Conservation (phyloP, 2,113 vertebrate species). For the Ochotona princeps region DNA sequence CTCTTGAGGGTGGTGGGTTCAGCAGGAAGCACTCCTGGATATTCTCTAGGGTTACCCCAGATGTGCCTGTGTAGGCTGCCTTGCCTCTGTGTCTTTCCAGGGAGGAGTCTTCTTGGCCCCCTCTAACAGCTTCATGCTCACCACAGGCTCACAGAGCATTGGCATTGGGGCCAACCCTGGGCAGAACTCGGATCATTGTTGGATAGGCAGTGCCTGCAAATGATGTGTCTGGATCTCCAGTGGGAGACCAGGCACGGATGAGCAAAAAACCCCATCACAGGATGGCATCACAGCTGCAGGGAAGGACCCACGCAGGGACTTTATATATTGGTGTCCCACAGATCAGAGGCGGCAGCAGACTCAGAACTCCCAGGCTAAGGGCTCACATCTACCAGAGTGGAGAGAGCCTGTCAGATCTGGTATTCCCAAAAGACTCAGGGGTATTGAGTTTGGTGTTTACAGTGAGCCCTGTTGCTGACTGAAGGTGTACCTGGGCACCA, state of each 20-base stretch:
- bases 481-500: not conserved
- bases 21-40: not conserved
- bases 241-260: not conserved
- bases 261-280: not conserved
- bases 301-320: too few relatives aligned
- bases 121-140: not conserved
- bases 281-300: not conserved
- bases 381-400: not conserved
- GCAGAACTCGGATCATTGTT: not conserved
- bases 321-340: not conserved
- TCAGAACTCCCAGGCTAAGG: not conserved
- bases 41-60: not conserved
- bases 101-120: not conserved
- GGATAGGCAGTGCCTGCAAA: not conserved
- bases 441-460: not conserved
- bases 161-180: not conserved
- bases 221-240: not conserved
- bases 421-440: not conserved
- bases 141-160: not conserved
- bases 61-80: not conserved
- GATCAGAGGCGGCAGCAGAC: not conserved
- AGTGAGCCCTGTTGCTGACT: not conserved
- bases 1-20: not conserved
- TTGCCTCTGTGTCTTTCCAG: not conserved
- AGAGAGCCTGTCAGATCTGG: not conserved